Percentiles rank a stretch among this genome's conserved stretches.
These are phyloP conservation scores for Rhinoderma darwinii DNA, from an alignment of 2,113 vertebrate genomes.

Conservation along the genomic window DNA sequence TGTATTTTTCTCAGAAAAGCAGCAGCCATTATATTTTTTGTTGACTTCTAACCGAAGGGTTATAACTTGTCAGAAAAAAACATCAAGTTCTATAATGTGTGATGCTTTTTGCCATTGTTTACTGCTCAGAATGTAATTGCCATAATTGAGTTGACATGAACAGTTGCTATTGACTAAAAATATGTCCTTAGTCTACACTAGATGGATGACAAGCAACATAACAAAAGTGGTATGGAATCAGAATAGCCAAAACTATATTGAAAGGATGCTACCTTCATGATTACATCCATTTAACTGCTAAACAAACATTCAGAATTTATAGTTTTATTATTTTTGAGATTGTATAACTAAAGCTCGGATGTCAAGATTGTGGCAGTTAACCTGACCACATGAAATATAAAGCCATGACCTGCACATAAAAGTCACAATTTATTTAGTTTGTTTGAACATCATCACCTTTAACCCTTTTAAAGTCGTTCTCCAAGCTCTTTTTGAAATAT, in stretches of 20 bases:
- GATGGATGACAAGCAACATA: constrained; percentile 10
- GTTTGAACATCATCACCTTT: no score
- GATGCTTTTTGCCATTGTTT: constrained; percentile 51
- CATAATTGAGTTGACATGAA: constrained; percentile 49
- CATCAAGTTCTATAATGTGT: constrained; percentile 41
- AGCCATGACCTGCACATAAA: no score
- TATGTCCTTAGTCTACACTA: constrained; percentile 2
- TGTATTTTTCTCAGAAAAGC: constrained; percentile 26
- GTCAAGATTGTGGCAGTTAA: no score
- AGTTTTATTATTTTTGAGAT: no score
- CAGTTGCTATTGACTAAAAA: constrained; percentile 42
- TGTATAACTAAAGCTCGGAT: no score
- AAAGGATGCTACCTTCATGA: neutral
- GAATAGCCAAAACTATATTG: neutral
- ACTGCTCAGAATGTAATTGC: constrained; percentile 46
- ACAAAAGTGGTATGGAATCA: neutral
- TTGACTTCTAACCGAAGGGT: constrained; percentile 38
- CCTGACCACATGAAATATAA: no score
- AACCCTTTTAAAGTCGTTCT: no score
- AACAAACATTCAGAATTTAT: no score
- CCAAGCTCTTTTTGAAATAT: no score
- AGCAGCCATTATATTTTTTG: constrained; percentile 47
- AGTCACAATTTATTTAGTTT: no score
- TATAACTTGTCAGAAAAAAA: constrained; percentile 48
- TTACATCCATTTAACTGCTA: no score